These are phyloP conservation scores for Xestia ashworthii DNA, from an alignment of 2,888 invertebrate genomes.

Conservation along the genomic window DNA sequence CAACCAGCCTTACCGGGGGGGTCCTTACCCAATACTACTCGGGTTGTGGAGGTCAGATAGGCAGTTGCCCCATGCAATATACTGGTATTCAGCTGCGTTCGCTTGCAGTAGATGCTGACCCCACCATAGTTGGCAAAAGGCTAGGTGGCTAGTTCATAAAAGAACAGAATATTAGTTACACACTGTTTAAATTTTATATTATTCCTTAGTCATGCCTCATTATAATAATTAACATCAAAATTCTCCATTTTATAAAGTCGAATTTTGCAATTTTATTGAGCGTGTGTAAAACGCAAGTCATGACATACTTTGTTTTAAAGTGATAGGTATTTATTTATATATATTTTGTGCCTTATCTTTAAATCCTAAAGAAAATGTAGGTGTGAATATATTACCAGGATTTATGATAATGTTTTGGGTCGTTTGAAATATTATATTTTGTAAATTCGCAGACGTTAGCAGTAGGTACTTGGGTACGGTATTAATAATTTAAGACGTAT, in stretches of 20 bases:
- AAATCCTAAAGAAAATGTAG: not conserved
- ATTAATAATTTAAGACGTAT: not conserved
- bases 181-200: not conserved
- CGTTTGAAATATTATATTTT: not conserved
- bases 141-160: not conserved
- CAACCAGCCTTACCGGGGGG: no score
- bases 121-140: not conserved
- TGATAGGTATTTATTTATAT: no score
- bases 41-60: no score
- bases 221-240: not conserved
- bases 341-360: not conserved
- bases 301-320: not conserved
- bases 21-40: no score
- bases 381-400: not conserved
- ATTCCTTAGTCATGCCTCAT: not conserved
- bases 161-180: not conserved
- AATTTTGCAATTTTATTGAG: slow-evolving; percentile 20
- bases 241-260: not conserved
- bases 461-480: not conserved
- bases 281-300: slow-evolving; percentile 18
- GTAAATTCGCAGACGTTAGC: not conserved
- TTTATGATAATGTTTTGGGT: not conserved
- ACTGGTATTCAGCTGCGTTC: no score
- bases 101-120: not conserved
- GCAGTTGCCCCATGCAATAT: no score